These are phyloP conservation scores for Calliphora vomitoria DNA, from an alignment of 2,888 invertebrate genomes.

Conservation along the genomic window DNA sequence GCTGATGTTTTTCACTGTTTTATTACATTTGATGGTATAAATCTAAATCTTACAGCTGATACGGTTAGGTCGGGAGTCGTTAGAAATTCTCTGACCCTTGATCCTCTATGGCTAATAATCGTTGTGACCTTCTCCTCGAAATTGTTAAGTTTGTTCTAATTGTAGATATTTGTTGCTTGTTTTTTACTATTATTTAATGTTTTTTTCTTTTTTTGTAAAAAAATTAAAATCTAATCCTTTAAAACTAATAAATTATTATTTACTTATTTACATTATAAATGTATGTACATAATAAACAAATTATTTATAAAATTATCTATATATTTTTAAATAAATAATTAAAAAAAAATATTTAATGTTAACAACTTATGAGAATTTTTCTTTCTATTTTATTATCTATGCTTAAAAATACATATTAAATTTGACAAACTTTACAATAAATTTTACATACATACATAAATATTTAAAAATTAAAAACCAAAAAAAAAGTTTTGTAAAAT, in stretches of 20 bases:
- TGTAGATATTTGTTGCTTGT: slow-evolving; percentile 54
- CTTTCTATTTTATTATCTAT: background rate
- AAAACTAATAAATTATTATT: slow-evolving; percentile 38
- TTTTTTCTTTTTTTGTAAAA: slow-evolving; percentile 44
- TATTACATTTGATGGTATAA: slow-evolving; percentile 65
- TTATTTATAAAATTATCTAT: slow-evolving; percentile 15
- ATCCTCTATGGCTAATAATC: slow-evolving; percentile 8
- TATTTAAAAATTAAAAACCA: slow-evolving; percentile 3
- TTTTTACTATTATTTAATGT: slow-evolving; percentile 54
- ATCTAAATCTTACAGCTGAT: slow-evolving; percentile 63
- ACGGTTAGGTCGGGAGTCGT: slow-evolving; percentile 32
- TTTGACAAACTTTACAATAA: too few relatives aligned
- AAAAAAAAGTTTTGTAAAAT: background rate
- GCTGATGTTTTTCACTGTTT: slow-evolving; percentile 62
- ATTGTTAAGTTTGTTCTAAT: slow-evolving; percentile 61
- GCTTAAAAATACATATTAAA: background rate
- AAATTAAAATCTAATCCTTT: slow-evolving; percentile 37
- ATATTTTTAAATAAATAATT: background rate
- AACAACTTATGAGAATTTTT: background rate
- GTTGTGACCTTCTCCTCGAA: slow-evolving; percentile 22
- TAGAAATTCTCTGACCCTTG: background rate
- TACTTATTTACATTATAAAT: slow-evolving; percentile 46
- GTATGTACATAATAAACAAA: slow-evolving; percentile 46
- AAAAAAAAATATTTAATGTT: background rate
- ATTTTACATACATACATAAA: too few relatives aligned